Evolutionary conservation across 2,113 vertebrate genomes (phyloP).

Genomic region (Uria aalge): DNA sequence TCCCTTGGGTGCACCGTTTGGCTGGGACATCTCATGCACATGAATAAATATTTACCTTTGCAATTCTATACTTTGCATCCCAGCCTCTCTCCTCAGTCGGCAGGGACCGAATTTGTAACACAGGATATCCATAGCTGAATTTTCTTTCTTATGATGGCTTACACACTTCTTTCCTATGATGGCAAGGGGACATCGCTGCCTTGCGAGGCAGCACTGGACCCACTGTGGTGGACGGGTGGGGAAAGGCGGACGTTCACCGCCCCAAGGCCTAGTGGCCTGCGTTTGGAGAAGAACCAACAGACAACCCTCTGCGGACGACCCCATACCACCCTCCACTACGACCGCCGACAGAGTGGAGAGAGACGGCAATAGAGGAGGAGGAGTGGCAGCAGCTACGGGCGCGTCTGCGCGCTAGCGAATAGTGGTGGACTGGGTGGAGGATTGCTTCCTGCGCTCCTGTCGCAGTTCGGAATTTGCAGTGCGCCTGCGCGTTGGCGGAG

Average conservation of each 20-base stretch:
- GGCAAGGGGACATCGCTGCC: background rate
- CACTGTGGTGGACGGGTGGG: too few species aligned
- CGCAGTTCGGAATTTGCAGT: constrained; percentile 50
- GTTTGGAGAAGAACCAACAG: background rate
- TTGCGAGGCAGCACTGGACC: background rate
- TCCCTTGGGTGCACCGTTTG: background rate
- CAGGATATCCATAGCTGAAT: background rate
- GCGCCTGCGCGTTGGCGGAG: constrained; percentile 32
- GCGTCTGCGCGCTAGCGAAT: background rate
- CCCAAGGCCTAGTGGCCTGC: background rate
- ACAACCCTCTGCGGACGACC: background rate
- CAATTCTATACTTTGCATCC: background rate
- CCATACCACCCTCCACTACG: background rate
- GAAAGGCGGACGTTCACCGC: background rate
- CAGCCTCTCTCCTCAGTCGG: background rate
- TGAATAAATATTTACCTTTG: background rate
- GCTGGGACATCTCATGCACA: background rate
- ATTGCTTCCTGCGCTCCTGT: constrained; percentile 16
- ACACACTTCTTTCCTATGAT: background rate
- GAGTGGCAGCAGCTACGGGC: background rate
- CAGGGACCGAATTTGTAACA: background rate
- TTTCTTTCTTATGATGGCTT: background rate
- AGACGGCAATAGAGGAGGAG: background rate
- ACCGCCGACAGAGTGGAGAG: background rate
- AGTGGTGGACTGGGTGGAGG: background rate